Conservation (phyloP, 2,113 vertebrate genomes). For the Pterophyllum scalare region DNA sequence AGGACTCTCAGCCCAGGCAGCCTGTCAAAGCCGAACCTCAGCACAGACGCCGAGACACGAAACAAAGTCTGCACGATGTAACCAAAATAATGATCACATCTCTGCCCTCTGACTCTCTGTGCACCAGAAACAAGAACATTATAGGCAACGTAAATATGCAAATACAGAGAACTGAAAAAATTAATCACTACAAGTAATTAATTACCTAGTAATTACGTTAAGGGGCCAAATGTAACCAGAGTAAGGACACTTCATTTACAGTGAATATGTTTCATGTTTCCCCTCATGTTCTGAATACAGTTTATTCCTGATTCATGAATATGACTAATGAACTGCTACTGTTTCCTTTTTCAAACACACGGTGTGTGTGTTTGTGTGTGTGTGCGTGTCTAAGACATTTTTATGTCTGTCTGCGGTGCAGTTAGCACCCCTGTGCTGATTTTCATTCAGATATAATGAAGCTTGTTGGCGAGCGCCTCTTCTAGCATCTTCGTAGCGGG, state of each 20-base stretch:
- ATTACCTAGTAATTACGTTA: no score
- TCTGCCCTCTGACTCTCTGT: not conserved
- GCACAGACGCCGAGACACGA: rapidly evolving
- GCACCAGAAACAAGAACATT: not conserved
- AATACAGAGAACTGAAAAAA: not conserved
- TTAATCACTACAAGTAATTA: no score
- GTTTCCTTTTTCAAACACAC: constrained; percentile 23
- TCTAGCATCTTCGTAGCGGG: not conserved
- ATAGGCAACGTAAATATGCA: not conserved
- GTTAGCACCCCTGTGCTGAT: constrained; percentile 8
- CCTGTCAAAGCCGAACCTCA: not conserved
- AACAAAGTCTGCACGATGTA: not conserved
- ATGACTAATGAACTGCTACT: constrained; percentile 40
- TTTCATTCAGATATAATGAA: constrained; percentile 33
- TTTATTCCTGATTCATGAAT: constrained; percentile 3
- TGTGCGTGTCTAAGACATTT: not conserved
- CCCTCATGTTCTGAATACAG: not conserved
- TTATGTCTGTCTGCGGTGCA: not conserved
- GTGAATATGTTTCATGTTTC: not conserved
- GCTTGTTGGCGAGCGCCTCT: constrained; percentile 36
- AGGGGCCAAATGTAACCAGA: not conserved
- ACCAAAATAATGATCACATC: not conserved
- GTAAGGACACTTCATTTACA: not conserved
- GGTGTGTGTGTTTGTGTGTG: not conserved
- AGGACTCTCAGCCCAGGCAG: not conserved